phyloP scores from a whole-genome alignment of 1,140 invertebrate species.

The Drosophila jambulina region DNA sequence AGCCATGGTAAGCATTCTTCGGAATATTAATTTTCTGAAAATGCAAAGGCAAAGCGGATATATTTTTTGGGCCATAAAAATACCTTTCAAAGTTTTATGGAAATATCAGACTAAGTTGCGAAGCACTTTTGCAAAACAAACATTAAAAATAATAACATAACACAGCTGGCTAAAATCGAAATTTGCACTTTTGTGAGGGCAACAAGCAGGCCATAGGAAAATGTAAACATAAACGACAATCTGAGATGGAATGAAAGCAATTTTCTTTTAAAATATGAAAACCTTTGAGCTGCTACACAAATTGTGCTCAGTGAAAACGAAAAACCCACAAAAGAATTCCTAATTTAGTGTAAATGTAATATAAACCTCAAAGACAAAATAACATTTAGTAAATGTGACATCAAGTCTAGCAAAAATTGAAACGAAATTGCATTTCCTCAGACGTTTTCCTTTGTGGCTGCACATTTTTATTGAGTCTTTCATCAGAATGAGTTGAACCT shows the following conservation, averaged over 20 bases:
- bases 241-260: background rate
- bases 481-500: background rate
- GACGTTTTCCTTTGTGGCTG: background rate
- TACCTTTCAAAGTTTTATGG: background rate
- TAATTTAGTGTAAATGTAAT: constrained; percentile 1
- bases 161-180: background rate
- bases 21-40: background rate
- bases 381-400: background rate
- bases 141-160: background rate
- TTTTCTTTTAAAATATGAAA: background rate
- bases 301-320: background rate
- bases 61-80: background rate
- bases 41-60: background rate
- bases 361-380: background rate
- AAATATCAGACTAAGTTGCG: background rate
- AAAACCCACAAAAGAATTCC: background rate
- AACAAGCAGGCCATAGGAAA: background rate
- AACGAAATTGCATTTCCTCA: background rate
- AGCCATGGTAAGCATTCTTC: background rate
- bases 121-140: background rate
- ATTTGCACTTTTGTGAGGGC: background rate
- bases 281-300: background rate
- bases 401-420: background rate
- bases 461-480: background rate
- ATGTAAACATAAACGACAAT: background rate